Percentiles rank a stretch among this genome's conserved stretches.
These are phyloP conservation scores for Venturia canescens DNA, from an alignment of 1,140 invertebrate genomes.

Conservation along the genomic window DNA sequence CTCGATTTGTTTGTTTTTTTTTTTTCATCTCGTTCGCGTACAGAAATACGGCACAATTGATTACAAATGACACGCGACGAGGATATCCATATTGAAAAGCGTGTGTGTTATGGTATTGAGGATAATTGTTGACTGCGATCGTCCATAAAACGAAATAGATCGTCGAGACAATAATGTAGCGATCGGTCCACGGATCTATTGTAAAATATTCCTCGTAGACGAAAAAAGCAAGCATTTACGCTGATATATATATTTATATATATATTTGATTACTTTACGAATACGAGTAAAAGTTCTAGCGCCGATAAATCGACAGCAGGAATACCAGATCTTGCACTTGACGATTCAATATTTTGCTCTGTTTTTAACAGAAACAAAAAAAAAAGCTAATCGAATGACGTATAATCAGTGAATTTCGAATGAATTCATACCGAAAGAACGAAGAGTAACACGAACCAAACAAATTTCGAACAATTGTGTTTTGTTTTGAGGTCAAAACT, in stretches of 20 bases:
- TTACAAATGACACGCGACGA: conserved; percentile 36
- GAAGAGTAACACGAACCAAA: neutral
- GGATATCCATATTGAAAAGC: neutral
- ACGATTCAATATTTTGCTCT: neutral
- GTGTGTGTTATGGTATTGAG: conserved; percentile 1
- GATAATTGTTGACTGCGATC: neutral
- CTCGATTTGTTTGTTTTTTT: conserved; percentile 40
- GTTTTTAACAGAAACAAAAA: neutral
- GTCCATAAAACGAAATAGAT: neutral
- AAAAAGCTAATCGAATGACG: neutral
- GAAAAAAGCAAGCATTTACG: conserved; percentile 1
- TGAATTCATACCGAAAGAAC: neutral
- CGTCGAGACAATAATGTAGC: neutral
- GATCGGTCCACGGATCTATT: conserved; percentile 19
- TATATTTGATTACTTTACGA: conserved; percentile 7
- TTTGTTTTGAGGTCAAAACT: no score
- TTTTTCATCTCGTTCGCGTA: neutral
- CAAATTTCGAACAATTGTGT: no score
- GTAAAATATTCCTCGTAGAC: neutral
- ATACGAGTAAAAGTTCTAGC: neutral
- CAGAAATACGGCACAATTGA: neutral
- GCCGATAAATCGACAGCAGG: neutral
- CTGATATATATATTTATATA: conserved; percentile 9
- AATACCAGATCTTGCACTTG: neutral
- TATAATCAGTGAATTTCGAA: neutral